Conservation (phyloP, 2,888 invertebrate species). For the Oligia latruncula region DNA sequence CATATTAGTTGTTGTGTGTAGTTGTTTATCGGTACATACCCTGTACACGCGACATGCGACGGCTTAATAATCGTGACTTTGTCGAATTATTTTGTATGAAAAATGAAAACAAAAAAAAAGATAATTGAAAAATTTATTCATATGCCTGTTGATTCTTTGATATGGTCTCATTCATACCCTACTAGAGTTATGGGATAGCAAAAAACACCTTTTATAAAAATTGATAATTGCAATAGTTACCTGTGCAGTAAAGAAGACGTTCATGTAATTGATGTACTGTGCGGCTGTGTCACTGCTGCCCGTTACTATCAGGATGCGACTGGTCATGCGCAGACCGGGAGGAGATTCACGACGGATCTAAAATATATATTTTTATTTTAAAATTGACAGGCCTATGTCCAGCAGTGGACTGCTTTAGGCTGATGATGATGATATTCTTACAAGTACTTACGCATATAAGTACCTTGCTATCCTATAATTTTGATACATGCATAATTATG, state of each 20-base stretch:
- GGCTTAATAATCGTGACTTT: no score
- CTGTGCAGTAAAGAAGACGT: slow-evolving; percentile 98
- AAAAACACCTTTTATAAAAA: neutral
- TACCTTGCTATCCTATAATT: neutral
- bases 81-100: no score
- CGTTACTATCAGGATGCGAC: slow-evolving; percentile 95
- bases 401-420: no score
- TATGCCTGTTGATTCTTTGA: neutral
- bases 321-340: slow-evolving; percentile 92
- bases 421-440: neutral
- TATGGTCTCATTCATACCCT: no score
- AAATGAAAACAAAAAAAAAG: no score
- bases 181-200: no score
- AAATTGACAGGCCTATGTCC: neutral
- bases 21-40: no score
- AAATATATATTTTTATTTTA: no score
- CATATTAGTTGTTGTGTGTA: neutral
- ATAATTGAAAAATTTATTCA: no score
- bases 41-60: no score
- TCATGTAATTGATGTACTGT: slow-evolving; percentile 99
- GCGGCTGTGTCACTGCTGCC: slow-evolving; percentile 97
- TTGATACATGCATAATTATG: neutral
- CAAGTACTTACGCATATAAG: neutral
- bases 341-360: slow-evolving; percentile 90
- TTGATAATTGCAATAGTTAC: slow-evolving; percentile 80